A percentile compares a stretch with the other conserved stretches of the same genome.
Conservation (phyloP, 1,140 invertebrate species). For the Pectinophora gossypiella region DNA sequence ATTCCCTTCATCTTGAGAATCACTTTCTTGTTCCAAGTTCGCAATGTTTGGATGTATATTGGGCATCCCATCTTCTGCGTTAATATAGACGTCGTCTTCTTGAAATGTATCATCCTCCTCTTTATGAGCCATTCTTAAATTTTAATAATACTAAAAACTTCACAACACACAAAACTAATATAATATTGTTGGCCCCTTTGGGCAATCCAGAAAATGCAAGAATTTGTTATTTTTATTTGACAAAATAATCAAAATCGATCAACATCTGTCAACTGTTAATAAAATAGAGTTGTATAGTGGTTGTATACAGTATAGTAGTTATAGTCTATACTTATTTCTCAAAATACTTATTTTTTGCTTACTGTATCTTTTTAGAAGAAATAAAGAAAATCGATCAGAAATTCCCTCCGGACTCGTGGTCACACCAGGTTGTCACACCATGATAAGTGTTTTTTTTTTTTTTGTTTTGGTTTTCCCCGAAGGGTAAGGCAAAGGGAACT, state of each 20-base stretch:
- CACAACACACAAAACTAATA: neutral
- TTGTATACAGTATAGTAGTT: too few species aligned
- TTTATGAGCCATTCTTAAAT: constrained; percentile 49
- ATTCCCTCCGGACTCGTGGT: too few species aligned
- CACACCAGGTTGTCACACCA: too few species aligned
- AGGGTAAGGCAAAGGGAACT: too few species aligned
- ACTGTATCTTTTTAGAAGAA: too few species aligned
- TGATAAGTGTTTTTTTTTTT: too few species aligned
- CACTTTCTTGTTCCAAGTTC: constrained; percentile 76
- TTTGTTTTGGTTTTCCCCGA: too few species aligned
- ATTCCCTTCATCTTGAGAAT: constrained; percentile 78
- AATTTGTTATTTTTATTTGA: constrained; percentile 1
- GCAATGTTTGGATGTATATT: constrained; percentile 85
- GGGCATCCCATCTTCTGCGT: constrained; percentile 88
- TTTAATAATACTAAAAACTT: neutral
- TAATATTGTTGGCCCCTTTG: neutral
- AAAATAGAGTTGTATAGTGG: too few species aligned
- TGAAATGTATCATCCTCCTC: constrained; percentile 69
- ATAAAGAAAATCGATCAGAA: too few species aligned
- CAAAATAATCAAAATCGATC: constrained; percentile 2
- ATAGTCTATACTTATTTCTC: too few species aligned
- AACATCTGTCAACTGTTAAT: constrained; percentile 1
- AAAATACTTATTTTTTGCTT: too few species aligned
- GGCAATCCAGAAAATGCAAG: neutral
- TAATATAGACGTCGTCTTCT: constrained; percentile 86